phyloP scores from a whole-genome alignment of 2,888 invertebrate genomes.

The Rhamphomyia laevipes region DNA sequence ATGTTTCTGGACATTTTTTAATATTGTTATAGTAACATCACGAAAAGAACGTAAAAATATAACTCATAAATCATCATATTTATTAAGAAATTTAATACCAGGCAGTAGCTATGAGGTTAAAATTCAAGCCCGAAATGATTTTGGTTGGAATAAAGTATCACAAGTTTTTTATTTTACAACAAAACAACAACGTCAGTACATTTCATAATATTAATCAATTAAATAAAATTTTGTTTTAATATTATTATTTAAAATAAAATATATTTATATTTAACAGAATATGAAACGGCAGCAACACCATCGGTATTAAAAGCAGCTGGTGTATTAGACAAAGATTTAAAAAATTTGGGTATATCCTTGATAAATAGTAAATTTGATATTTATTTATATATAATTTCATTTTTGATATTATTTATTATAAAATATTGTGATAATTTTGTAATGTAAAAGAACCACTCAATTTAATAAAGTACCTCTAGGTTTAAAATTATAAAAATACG shows the following conservation, averaged over 20 bases:
- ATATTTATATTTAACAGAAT: conserved; percentile 23
- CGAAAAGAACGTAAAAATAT: conserved; percentile 17
- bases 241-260: conserved; percentile 19
- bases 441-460: too few relatives aligned
- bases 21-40: too few relatives aligned
- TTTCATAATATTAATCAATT: too few relatives aligned
- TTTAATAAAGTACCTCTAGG: too few relatives aligned
- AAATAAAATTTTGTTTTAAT: not conserved
- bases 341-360: too few relatives aligned
- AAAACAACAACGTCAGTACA: conserved; percentile 37
- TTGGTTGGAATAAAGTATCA: conserved; percentile 45
- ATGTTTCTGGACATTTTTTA: not conserved
- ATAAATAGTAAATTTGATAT: too few relatives aligned
- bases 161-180: conserved; percentile 45
- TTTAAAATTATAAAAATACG: too few relatives aligned
- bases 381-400: too few relatives aligned
- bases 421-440: too few relatives aligned
- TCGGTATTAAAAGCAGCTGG: conserved; percentile 31
- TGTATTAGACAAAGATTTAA: conserved; percentile 20
- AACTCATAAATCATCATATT: conserved; percentile 42
- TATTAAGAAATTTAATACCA: conserved; percentile 41
- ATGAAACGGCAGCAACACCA: conserved; percentile 38
- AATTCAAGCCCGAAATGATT: conserved; percentile 44
- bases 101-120: conserved; percentile 44
- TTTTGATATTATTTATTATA: too few relatives aligned